A percentile compares a stretch with the other conserved stretches of the same genome.
Conservation (phyloP, 2,888 invertebrate genomes). For the Eutolmus rufibarbis region DNA sequence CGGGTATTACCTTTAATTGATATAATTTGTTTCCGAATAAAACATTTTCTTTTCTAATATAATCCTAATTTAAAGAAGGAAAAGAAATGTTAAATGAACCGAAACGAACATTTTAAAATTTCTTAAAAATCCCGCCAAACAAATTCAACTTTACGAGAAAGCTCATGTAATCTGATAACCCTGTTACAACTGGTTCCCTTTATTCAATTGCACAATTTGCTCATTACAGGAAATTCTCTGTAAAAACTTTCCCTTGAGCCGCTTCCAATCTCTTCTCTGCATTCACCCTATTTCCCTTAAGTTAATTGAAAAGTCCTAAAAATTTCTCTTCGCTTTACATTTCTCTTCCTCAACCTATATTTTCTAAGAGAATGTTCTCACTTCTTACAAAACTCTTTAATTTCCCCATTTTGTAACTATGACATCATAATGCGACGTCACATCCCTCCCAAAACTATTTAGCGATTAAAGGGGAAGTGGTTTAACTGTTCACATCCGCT, state of each 20-base stretch:
- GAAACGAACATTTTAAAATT: background rate
- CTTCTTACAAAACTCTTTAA: background rate
- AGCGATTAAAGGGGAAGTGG: slow-evolving; percentile 15
- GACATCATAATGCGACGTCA: slow-evolving; percentile 23
- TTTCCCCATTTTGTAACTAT: background rate
- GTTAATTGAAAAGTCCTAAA: background rate
- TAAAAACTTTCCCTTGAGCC: background rate
- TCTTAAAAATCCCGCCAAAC: background rate
- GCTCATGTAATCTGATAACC: background rate
- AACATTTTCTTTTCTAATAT: too few relatives aligned
- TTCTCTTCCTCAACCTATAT: background rate
- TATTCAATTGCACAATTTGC: background rate
- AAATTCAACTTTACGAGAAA: background rate
- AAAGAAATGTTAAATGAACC: background rate
- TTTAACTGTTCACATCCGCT: slow-evolving; percentile 30
- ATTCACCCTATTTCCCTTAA: background rate
- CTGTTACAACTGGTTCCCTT: background rate
- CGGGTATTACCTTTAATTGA: too few relatives aligned
- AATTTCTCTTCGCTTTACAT: background rate
- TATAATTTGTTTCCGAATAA: too few relatives aligned
- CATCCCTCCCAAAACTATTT: background rate
- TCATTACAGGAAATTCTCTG: background rate
- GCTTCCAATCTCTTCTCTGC: background rate
- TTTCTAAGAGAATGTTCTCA: background rate
- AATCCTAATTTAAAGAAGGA: background rate